These are phyloP conservation scores for Luffia ferchaultella DNA, from an alignment of 2,888 invertebrate genomes.

Conservation along the genomic window DNA sequence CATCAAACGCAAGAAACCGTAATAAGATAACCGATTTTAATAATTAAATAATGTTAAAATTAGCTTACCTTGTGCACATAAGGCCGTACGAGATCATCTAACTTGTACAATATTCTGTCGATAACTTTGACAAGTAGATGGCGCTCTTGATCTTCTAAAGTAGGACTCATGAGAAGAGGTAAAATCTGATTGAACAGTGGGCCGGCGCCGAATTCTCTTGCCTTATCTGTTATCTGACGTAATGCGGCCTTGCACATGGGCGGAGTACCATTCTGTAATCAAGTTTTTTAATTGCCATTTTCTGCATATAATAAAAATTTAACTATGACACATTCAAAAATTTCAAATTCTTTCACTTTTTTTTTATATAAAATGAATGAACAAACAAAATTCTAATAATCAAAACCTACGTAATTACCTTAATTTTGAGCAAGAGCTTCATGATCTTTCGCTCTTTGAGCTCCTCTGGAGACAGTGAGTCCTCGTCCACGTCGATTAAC, in stretches of 20 bases:
- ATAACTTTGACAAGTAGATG: conserved; percentile 99
- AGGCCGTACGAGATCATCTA: conserved; percentile 97
- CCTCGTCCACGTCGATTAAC: conserved; percentile 97
- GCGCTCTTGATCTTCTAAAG: conserved; percentile 98
- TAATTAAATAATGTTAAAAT: no score
- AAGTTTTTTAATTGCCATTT: no score
- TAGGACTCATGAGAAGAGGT: conserved; percentile 99
- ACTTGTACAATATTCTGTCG: conserved; percentile 96
- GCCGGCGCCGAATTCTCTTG: conserved; percentile 97
- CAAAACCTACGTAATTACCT: no score
- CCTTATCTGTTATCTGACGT: conserved; percentile 98
- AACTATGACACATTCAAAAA: no score
- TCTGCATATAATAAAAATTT: no score
- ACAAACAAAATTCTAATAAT: no score
- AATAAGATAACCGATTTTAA: no score
- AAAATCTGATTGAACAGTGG: conserved; percentile 99
- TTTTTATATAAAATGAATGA: no score
- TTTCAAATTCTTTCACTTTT: no score
- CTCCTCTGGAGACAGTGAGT: conserved; percentile 93
- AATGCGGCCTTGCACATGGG: conserved; percentile 99
- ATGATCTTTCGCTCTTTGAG: conserved; percentile 99
- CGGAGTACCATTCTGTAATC: conserved; percentile 91
- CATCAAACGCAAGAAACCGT: no score
- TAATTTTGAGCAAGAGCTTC: conserved; percentile 97
- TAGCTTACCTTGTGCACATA: conserved; percentile 97